A percentile compares a stretch with the other conserved stretches of the same genome.
phyloP scores from a whole-genome alignment of 2,888 invertebrate genomes.

The Lochmaea crataegi region DNA sequence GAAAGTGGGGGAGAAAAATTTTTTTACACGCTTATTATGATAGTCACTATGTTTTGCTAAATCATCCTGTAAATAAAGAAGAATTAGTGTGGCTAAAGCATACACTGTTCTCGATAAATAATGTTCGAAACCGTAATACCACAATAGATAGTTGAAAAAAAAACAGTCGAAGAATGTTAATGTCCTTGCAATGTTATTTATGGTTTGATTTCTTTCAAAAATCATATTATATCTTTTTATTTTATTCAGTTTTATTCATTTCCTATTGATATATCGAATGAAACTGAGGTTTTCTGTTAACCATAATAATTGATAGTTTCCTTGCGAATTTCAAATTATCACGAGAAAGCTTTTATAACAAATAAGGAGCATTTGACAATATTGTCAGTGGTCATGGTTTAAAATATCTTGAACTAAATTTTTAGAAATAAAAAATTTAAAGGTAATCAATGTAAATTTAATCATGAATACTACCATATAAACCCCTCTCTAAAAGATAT shows the following conservation, averaged over 20 bases:
- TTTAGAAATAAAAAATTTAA: too few relatives aligned
- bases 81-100: background rate
- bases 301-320: background rate
- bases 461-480: too few relatives aligned
- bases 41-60: too few relatives aligned
- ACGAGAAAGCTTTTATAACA: background rate
- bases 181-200: background rate
- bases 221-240: background rate
- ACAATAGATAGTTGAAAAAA: background rate
- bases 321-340: background rate
- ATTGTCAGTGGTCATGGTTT: too few relatives aligned
- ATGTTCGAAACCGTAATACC: background rate
- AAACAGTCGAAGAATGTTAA: background rate
- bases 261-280: background rate
- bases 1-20: too few relatives aligned
- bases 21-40: too few relatives aligned
- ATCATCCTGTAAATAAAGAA: background rate
- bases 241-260: background rate
- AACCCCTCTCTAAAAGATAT: too few relatives aligned
- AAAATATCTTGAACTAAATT: too few relatives aligned
- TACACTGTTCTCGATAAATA: background rate
- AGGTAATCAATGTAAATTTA: too few relatives aligned
- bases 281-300: background rate
- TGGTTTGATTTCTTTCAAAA: background rate
- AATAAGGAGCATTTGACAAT: background rate